Evolutionary conservation across 2,888 invertebrate species (phyloP), one percentile per base, ranked within the genome.

Genomic region (Stenichneumon culpator): DNA sequence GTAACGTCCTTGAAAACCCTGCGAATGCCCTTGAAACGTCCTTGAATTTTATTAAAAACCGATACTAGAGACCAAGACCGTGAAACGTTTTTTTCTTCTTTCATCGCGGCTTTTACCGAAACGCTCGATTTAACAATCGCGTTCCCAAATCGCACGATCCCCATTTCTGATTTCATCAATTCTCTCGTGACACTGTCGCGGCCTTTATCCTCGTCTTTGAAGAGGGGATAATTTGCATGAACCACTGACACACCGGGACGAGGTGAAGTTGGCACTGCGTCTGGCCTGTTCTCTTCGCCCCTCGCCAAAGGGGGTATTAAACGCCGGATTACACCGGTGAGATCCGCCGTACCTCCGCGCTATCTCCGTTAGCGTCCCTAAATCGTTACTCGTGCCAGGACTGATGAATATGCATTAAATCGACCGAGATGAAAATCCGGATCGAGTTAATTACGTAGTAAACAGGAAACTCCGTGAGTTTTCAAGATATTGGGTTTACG

Each of bases 111-210:
- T 32, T 16, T 6, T 3, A 52, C 32, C 19, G 19, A 65, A n/a
- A 36, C 36, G 32, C 36, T 36, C 9, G 0, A 75, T 65, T 47
- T 50, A 32, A 65, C 63, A 75, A 75, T 65, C 74, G 50, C 63
- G 73, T 75, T 63, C 3, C 22, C 36, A 2, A 19, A 36, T 75
- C 75, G 52, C 52, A 14, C 89, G 90, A 91, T 90, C 90, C 90
- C 91, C 90, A 90, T 91, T 92, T 91, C 88, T 90, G 90, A 91
- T 92, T 90, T 89, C 88, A 90, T 91, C 89, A 87, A 88, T 91
- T 91, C 83, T 88, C 81, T 81, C 86, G 82, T 82, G 87, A 22
- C 5, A 87, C 82, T 81, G 72, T 80, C 52, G 63, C 70, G n/a
- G 65, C 36, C 22, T 32, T 75, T 22, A 22, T 32, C n/a, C 44